Evolutionary conservation across 92 coral and sea anemone genomes (phyloP).

Genomic region (Pocillopora grandis): DNA sequence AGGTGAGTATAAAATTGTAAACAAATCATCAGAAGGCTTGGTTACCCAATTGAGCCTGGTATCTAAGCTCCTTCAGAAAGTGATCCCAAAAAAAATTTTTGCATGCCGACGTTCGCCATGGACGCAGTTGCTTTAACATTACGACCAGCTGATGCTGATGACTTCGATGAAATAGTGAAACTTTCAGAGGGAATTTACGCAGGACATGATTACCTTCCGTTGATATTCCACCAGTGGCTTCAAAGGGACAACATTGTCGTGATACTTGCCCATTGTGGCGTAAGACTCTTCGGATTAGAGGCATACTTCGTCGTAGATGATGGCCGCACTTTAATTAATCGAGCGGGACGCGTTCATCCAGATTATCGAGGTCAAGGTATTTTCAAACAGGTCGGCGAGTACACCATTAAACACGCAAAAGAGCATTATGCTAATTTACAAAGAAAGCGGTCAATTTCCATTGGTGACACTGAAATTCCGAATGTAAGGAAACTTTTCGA

Average conservation of each 20-base stretch:
- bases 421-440: constrained; percentile 54
- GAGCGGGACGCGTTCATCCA: constrained; percentile 65
- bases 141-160: constrained; percentile 16
- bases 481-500: constrained; percentile 72
- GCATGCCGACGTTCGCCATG: too few relatives aligned
- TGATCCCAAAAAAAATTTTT: too few relatives aligned
- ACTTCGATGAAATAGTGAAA: constrained; percentile 11
- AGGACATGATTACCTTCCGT: constrained; percentile 32
- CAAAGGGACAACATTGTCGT: neutral
- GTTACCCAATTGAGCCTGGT: too few relatives aligned
- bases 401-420: constrained; percentile 63
- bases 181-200: constrained; percentile 27
- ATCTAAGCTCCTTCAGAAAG: too few relatives aligned
- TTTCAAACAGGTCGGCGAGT: constrained; percentile 60
- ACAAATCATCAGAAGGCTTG: too few relatives aligned
- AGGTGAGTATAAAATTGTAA: too few relatives aligned
- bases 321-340: constrained; percentile 71
- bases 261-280: constrained; percentile 26
- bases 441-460: constrained; percentile 82
- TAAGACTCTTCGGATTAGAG: constrained; percentile 67
- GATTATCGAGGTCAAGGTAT: constrained; percentile 61
- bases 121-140: neutral
- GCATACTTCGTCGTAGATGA: constrained; percentile 75
- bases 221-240: constrained; percentile 13
- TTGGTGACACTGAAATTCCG: constrained; percentile 60